Base-by-base conservation (phyloP, 2,113 vertebrate species). In the Haliaeetus leucogaster region DNA sequence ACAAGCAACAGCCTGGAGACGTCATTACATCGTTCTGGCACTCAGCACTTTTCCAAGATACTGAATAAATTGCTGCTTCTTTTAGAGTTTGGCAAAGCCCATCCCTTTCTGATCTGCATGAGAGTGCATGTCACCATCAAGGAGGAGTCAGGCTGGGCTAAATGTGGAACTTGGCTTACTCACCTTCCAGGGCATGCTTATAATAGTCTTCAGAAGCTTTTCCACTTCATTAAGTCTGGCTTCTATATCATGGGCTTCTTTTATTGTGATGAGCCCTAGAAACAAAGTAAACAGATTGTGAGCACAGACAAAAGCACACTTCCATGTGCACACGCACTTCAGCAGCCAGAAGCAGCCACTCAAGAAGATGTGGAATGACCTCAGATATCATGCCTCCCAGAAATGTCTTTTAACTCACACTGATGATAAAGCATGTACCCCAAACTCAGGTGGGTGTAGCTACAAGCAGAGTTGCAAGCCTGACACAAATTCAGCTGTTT, bases 131-230 rank as follows among this genome's bases (percentile, higher is more conserved):
- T 68, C 77, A 82, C 73, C 59, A 70, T 25, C 30, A 66, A 79
- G 84, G 78, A 94, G 74, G 55, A 89, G 55, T 40, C 84, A 80
- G 53, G 26, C 74, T 70, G 84, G 50, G 74, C 63, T 85, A 61
- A 56, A 58, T 8, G 32, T 79, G 42, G 73, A 88, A 66, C 53
- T 92, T 77, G 63, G 43, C 72, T 53, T n/a, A 83, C 98, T 84
- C 48, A 99, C 99, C 98, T 99, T 99, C 95, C 98, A 99, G 0
- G 99, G 99, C 99, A 99, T 99, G 97, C 98, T 98, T 96, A 99
- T 99, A 82, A 99, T 94, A 50, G 97, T 99, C 96, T 99, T 99
- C 90, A 99, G 97, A 66, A 99, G 97, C 90, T 98, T 98, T 96
- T 99, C 99, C 73, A 99, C 99, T 97, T 99, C 99, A 9, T 99